Conservation (phyloP, 2,888 invertebrate species). For the Drosophila paramelanica region DNA sequence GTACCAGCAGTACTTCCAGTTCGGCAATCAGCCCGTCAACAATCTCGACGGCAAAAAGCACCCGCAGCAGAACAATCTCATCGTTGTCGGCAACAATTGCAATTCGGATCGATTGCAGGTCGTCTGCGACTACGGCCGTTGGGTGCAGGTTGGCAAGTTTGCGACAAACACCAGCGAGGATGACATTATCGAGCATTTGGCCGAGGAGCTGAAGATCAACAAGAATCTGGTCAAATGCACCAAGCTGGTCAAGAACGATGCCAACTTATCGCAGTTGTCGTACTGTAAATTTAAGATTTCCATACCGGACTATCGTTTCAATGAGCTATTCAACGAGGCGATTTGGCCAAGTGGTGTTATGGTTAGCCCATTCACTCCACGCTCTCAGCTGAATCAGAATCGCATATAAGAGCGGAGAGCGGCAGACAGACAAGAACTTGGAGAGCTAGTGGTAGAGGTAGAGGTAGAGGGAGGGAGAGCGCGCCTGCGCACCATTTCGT, state of each 20-base stretch:
- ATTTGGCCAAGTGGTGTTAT: slow-evolving; percentile 84
- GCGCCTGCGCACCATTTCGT: slow-evolving; percentile 40
- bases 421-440: slow-evolving; percentile 12
- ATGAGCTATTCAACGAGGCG: slow-evolving; percentile 83
- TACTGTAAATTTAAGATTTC: slow-evolving; percentile 83
- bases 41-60: slow-evolving; percentile 77
- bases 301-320: slow-evolving; percentile 83
- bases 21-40: slow-evolving; percentile 78
- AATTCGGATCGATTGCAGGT: slow-evolving; percentile 83
- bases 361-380: slow-evolving; percentile 83
- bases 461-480: slow-evolving; percentile 21
- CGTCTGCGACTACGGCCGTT: slow-evolving; percentile 82
- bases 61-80: slow-evolving; percentile 81
- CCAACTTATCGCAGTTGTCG: slow-evolving; percentile 81
- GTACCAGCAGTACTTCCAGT: slow-evolving; percentile 83
- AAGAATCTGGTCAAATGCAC: slow-evolving; percentile 83
- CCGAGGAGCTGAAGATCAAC: slow-evolving; percentile 82
- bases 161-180: slow-evolving; percentile 83
- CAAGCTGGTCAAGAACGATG: slow-evolving; percentile 82
- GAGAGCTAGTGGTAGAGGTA: slow-evolving; percentile 8
- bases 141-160: slow-evolving; percentile 83
- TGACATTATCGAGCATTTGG: slow-evolving; percentile 81
- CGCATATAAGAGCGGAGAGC: slow-evolving; percentile 71
- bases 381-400: slow-evolving; percentile 83
- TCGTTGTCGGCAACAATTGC: slow-evolving; percentile 83